Percentiles rank a stretch among this genome's conserved stretches.
Evolutionary conservation across 2,797 vertebrate species (phyloP).

Genomic region (Xenopus petersii): DNA sequence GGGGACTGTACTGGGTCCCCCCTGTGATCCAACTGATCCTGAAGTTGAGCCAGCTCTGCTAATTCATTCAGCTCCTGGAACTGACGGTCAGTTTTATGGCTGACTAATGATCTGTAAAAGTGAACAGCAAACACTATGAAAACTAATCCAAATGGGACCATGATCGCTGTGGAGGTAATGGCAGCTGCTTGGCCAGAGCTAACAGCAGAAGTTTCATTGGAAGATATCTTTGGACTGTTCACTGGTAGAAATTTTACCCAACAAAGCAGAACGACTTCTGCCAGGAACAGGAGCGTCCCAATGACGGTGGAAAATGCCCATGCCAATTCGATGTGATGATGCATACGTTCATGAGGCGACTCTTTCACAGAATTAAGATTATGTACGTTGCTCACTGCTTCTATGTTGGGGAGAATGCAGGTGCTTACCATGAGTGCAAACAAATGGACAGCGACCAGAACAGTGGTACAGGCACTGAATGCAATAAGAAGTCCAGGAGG

Average conservation of each 20-base stretch:
- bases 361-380: constrained; percentile 97
- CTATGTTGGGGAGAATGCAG: constrained; percentile 95
- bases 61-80: constrained; percentile 90
- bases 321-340: constrained; percentile 91
- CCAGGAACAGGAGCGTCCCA: constrained; percentile 92
- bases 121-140: constrained; percentile 95
- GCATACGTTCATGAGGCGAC: constrained; percentile 96
- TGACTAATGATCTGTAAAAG: constrained; percentile 95
- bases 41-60: constrained; percentile 88
- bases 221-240: constrained; percentile 54
- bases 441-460: constrained; percentile 94
- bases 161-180: constrained; percentile 90
- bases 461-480: constrained; percentile 94
- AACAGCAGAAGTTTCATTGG: constrained; percentile 59
- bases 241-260: constrained; percentile 97
- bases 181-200: constrained; percentile 85
- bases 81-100: constrained; percentile 96
- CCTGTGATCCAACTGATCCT: constrained; percentile 93
- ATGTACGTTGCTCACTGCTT: constrained; percentile 96
- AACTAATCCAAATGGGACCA: constrained; percentile 91
- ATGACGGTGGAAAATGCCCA: constrained; percentile 98
- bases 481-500: constrained; percentile 89
- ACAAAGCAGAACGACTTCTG: constrained; percentile 91
- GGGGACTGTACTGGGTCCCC: constrained; percentile 74
- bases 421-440: constrained; percentile 98